These are phyloP conservation scores for Chelonia mydas DNA, from an alignment of 2,797 vertebrate genomes.

Conservation along the genomic window DNA sequence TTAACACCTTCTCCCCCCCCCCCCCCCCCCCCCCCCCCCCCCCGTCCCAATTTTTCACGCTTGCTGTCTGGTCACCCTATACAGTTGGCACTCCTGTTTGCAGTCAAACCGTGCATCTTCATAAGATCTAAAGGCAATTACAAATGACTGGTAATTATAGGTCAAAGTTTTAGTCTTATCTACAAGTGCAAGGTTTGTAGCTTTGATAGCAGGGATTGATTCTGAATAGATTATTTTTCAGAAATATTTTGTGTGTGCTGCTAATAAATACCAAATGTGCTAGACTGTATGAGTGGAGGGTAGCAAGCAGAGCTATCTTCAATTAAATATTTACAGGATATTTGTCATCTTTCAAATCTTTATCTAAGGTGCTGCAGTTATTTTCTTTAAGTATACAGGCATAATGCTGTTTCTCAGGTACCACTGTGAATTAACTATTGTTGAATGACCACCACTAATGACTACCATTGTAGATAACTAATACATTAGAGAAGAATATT, in stretches of 20 bases:
- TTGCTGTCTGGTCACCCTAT: not conserved
- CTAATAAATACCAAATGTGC: not conserved
- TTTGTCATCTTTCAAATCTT: not conserved
- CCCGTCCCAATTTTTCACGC: too few relatives aligned
- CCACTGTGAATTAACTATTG: not conserved
- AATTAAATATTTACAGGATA: not conserved
- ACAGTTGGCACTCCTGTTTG: not conserved
- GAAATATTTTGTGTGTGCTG: not conserved
- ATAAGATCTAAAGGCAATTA: not conserved
- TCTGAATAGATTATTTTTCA: not conserved
- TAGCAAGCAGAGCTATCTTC: not conserved
- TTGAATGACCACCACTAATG: not conserved
- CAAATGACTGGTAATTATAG: not conserved
- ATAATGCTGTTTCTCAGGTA: not conserved
- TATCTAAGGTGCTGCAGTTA: not conserved
- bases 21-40: too few relatives aligned
- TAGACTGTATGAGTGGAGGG: not conserved
- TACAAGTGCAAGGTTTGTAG: not conserved
- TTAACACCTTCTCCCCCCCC: too few relatives aligned
- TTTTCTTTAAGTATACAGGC: not conserved
- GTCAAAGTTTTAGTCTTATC: not conserved
- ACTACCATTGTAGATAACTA: not conserved
- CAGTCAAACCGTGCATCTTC: not conserved
- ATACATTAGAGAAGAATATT: not conserved
- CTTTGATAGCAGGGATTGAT: not conserved